Percentiles rank a stretch among this genome's conserved stretches.
These are phyloP conservation scores for Lasioglossum calceatum DNA, from an alignment of 2,888 invertebrate genomes.

Conservation along the genomic window DNA sequence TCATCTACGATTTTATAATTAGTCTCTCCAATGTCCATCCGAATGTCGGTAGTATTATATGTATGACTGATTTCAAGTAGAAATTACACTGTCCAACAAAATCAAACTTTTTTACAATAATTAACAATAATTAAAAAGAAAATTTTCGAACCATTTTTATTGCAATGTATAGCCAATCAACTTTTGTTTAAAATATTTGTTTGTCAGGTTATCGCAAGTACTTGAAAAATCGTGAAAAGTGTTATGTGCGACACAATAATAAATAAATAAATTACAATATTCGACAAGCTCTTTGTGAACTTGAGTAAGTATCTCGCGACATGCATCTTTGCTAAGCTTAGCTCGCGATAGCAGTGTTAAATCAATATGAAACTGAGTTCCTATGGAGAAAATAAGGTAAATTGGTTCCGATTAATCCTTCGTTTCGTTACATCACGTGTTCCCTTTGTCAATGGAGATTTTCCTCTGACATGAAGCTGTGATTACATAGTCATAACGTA, in stretches of 20 bases:
- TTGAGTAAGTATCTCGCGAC: not conserved
- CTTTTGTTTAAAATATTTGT: too few species aligned
- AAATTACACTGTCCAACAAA: not conserved
- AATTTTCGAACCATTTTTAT: too few species aligned
- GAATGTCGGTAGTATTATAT: not conserved
- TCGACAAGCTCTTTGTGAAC: not conserved
- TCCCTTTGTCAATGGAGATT: not conserved
- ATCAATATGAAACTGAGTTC: slow-evolving; percentile 83
- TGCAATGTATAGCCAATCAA: too few species aligned
- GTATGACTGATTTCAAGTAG: not conserved
- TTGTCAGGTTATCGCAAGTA: too few species aligned
- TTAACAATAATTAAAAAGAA: too few species aligned
- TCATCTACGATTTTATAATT: slow-evolving; percentile 47
- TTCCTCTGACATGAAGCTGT: not conserved
- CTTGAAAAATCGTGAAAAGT: too few species aligned
- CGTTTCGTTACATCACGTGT: not conserved
- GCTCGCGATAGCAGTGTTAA: slow-evolving; percentile 79
- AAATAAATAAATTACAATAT: not conserved
- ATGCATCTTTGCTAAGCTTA: slow-evolving; percentile 76
- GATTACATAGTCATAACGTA: not conserved
- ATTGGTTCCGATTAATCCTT: slow-evolving; percentile 67
- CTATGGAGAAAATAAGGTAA: slow-evolving; percentile 81
- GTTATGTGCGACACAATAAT: too few species aligned
- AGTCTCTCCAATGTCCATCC: not conserved
- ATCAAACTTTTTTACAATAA: too few species aligned